phyloP scores from a whole-genome alignment of 2,113 vertebrate genomes.

The Ammospiza nelsoni region DNA sequence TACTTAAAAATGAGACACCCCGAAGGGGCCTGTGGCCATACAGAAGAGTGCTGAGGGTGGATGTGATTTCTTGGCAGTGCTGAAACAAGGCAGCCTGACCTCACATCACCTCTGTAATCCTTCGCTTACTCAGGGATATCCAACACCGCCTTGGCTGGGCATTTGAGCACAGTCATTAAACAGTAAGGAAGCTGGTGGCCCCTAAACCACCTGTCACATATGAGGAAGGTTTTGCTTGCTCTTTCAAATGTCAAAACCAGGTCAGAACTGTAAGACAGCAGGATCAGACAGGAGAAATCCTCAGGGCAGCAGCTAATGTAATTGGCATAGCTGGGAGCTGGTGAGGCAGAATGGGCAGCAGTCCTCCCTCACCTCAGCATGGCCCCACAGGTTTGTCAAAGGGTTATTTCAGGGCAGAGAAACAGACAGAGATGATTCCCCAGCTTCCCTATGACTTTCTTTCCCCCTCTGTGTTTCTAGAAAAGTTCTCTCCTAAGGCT shows the following conservation, averaged over 20 bases:
- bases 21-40: background rate
- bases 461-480: background rate
- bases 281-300: background rate
- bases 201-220: background rate
- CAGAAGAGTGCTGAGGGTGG: background rate
- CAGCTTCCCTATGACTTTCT: accelerated
- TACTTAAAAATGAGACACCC: background rate
- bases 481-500: background rate
- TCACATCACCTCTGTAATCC: background rate
- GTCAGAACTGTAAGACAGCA: conserved; percentile 17
- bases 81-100: background rate
- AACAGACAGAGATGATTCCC: background rate
- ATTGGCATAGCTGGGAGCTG: background rate
- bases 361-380: background rate
- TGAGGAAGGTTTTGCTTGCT: background rate
- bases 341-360: background rate
- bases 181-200: background rate
- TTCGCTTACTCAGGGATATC: background rate
- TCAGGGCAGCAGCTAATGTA: background rate
- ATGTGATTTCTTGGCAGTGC: background rate
- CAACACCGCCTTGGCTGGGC: background rate
- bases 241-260: conserved; percentile 48
- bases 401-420: background rate
- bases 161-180: background rate
- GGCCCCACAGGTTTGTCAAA: background rate